A percentile compares a stretch with the other conserved stretches of the same genome.
Evolutionary conservation across 2,113 vertebrate species (phyloP).

Genomic region (Malurus elegans): DNA sequence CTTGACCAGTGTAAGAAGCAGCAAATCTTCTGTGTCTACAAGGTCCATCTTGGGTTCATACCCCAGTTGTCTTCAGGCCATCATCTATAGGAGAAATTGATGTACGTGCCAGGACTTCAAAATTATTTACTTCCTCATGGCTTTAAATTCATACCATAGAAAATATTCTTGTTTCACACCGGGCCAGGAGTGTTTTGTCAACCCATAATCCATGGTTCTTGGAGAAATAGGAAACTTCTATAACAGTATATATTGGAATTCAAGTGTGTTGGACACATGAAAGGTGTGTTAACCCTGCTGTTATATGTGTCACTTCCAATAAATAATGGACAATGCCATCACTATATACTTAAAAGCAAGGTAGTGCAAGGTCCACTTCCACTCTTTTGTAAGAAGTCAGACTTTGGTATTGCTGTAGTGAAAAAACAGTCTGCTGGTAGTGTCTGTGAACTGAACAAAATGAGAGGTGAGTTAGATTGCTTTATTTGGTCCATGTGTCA

Average conservation of each 20-base stretch:
- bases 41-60: neutral
- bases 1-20: neutral
- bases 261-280: neutral
- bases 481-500: neutral
- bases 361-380: neutral
- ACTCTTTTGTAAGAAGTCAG: neutral
- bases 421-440: neutral
- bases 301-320: neutral
- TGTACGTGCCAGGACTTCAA: neutral
- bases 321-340: neutral
- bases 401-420: neutral
- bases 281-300: neutral
- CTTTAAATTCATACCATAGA: neutral
- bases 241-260: neutral
- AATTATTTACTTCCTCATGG: neutral
- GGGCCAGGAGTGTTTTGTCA: neutral
- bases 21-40: neutral
- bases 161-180: conserved; percentile 5
- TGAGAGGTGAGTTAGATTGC: neutral
- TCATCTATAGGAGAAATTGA: neutral
- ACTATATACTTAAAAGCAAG: neutral
- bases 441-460: neutral
- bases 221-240: neutral
- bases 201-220: neutral
- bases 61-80: neutral